Evolutionary conservation across 2,888 invertebrate species (phyloP).

Genomic region (Andricus curvator): DNA sequence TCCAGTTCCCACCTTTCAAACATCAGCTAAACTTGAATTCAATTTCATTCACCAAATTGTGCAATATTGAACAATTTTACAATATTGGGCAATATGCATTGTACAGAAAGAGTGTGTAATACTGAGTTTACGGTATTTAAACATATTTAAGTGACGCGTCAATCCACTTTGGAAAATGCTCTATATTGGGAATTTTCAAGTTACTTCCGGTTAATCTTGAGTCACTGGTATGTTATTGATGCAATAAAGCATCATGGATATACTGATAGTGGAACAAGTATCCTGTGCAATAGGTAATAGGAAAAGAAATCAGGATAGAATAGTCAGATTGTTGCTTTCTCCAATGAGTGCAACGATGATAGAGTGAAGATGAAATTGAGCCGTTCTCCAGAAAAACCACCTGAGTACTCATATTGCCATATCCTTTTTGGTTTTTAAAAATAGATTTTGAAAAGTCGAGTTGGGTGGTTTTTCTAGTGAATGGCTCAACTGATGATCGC

Average conservation of each 20-base stretch:
- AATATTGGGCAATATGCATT: neutral
- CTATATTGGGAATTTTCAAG: neutral
- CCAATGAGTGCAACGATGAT: neutral
- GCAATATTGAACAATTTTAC: neutral
- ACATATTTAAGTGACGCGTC: neutral
- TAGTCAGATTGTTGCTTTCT: neutral
- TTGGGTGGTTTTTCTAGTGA: too few relatives aligned
- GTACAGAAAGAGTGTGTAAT: neutral
- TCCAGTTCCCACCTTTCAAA: slow-evolving; percentile 12
- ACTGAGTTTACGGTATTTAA: neutral
- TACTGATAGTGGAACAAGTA: neutral
- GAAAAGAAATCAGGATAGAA: too few relatives aligned
- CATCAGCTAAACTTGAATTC: neutral
- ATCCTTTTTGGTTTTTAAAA: too few relatives aligned
- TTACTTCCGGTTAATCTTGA: neutral
- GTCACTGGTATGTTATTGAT: neutral
- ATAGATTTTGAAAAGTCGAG: too few relatives aligned
- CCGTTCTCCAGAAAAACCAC: too few relatives aligned
- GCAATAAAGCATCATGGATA: neutral
- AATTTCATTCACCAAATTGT: slow-evolving; percentile 8
- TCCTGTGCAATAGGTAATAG: too few relatives aligned
- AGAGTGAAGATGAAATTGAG: neutral
- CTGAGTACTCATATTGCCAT: too few relatives aligned
- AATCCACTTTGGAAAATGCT: neutral
- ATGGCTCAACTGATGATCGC: too few relatives aligned